Base-by-base conservation (phyloP, 1,140 invertebrate species). In the Cydia pomonella region DNA sequence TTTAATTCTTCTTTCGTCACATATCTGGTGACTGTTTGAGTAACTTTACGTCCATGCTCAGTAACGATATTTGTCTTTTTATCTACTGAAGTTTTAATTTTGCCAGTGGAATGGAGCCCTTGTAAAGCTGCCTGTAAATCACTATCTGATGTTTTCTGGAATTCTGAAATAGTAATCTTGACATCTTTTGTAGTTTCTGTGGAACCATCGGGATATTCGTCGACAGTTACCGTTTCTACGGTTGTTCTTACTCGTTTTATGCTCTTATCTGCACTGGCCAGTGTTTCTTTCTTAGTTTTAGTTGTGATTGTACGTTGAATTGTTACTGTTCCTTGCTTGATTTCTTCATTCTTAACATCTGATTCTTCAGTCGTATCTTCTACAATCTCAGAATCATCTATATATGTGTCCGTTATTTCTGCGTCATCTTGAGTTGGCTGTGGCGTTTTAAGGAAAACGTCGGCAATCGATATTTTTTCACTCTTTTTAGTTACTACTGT, bases 141-240 rank as follows among this genome's bases (percentile, higher is more conserved):
- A 87, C 84, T 91, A 73, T 91, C 87, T 25, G 91, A 92, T 38
- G 91, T 93, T 77, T 91, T 92, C 80, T 93, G 93, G 76, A 86
- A 92, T 82, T 93, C 93, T 2, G 93, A 93, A 75, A 93, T 88
- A 9, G 93, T 93, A 53, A 93, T 93, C 85, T 93, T 93, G 12
- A 93, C 91, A 74, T 93, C 93, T 86, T 93, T 93, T 1, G 92
- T 93, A 10, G 93, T 93, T 87, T 93, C 93, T 59, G 91, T 87
- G 3, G 92, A 89, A 23, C 93, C 91, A 84, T 93, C 90, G 6
- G 92, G 89, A 79, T 91, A 93, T 82, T 90, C 90, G 81, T 93
- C 93, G 10, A 93, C 87, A 12, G 91, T 93, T 27, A 84, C 90
- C n/a, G 92, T 93, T 89, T 93, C 92, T 69, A 92, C 84, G 1